phyloP scores from a whole-genome alignment of 2,797 vertebrate genomes.

The Phalanger gymnotis region DNA sequence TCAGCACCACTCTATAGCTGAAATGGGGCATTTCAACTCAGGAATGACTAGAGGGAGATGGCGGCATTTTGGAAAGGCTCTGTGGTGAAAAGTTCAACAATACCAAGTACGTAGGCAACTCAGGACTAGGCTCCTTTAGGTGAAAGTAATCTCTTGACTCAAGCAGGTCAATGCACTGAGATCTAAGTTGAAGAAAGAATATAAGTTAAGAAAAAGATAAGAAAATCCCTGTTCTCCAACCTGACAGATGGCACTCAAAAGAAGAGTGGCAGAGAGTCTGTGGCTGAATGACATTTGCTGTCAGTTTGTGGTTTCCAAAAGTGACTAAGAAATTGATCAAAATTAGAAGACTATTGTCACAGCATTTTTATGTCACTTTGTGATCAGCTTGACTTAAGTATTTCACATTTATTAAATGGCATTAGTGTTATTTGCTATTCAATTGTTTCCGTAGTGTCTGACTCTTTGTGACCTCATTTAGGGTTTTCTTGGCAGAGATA shows the following conservation, averaged over 20 bases:
- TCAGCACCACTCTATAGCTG: background rate
- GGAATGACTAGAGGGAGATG: background rate
- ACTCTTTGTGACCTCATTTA: background rate
- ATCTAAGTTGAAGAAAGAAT: background rate
- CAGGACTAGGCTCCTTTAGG: background rate
- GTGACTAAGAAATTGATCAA: background rate
- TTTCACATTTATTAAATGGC: background rate
- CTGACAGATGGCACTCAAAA: background rate
- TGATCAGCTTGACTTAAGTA: background rate
- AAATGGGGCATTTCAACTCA: background rate
- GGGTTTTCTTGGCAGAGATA: background rate
- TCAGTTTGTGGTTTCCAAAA: background rate
- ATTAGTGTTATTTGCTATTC: background rate
- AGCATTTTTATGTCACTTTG: background rate
- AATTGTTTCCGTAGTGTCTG: background rate
- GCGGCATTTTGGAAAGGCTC: background rate
- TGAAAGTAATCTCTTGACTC: background rate
- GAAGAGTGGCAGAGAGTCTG: background rate
- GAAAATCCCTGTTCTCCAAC: background rate
- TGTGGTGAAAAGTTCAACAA: background rate
- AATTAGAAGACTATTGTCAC: background rate
- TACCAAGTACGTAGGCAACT: background rate
- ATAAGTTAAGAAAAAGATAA: too few relatives aligned
- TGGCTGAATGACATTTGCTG: background rate
- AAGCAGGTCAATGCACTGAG: background rate